Evolutionary conservation across 1,140 invertebrate species (phyloP), one percentile per base, ranked within the genome.

Genomic region (Diachasmimorpha longicaudata): DNA sequence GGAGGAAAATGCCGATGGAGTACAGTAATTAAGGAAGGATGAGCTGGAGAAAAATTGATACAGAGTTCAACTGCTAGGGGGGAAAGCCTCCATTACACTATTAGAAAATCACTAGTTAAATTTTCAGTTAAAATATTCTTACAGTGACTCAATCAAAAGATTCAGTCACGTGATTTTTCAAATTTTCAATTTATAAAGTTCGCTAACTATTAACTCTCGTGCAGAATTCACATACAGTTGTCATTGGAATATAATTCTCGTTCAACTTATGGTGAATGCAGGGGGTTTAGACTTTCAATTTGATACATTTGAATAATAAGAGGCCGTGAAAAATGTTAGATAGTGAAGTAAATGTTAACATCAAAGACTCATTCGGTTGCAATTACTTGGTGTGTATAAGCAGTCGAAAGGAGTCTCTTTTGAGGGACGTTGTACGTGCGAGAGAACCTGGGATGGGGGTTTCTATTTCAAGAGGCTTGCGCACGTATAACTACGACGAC

Each of bases 381-480:
- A 75, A 75, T 75, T 75, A 75, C 48, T 70, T 25, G 36, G 74
- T 75, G 68, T 70, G 8, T 70, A 68, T 48, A 74, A 44, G 48
- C 44, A 37, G 37, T 16, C 14, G n/a, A 69, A 52, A 69, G 44
- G 63, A 69, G 67, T 52, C 48, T 67, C 58, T 68, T 69, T 69
- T 52, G 44, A 44, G 31, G 46, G 37, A 25, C 48, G 31, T 16
- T 36, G 19, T 75, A 75, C 74, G 74, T 75, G 74, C 74, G 68
- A 75, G 70, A 70, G 68, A 74, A 63, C 52, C 23, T 58, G 36
- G 31, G 37, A 39, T n/a, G 48, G n/a, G 66, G 25, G n/a, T 46
- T 75, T 75, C 74, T 75, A 75, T 75, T 75, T 75, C 74, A 75
- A 75, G 74, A 74, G 66, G 9, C 25, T 13, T 48, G 39, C 39